These are phyloP conservation scores for Chirona hameri DNA, from an alignment of 2,888 invertebrate species.

Conservation along the genomic window DNA sequence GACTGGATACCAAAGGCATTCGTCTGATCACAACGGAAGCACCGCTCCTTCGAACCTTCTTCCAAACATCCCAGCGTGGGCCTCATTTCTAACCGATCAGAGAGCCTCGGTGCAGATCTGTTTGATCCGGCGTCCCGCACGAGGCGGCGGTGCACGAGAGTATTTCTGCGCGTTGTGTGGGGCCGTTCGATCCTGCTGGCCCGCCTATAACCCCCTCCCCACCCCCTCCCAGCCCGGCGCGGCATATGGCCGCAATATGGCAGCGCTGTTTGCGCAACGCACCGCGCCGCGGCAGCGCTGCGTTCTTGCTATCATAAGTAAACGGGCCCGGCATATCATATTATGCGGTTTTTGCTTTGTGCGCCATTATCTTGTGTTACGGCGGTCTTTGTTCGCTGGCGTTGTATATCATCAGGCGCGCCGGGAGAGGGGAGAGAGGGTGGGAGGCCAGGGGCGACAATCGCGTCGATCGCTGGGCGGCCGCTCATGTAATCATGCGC, in stretches of 20 bases:
- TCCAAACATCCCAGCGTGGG: too few species aligned
- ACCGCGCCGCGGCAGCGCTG: background rate
- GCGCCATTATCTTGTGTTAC: background rate
- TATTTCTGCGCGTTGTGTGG: too few species aligned
- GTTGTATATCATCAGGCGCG: background rate
- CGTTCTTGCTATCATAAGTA: conserved; percentile 1
- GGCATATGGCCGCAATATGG: background rate
- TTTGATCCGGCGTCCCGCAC: too few species aligned
- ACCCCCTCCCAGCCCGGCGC: background rate
- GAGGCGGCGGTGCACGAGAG: too few species aligned
- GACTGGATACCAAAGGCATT: too few species aligned
- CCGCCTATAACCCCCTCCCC: background rate
- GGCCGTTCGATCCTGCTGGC: too few species aligned
- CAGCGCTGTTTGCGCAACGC: background rate
- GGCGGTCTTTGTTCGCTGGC: background rate
- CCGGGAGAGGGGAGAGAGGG: background rate
- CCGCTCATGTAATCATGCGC: background rate
- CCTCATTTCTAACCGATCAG: too few species aligned
- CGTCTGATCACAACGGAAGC: too few species aligned
- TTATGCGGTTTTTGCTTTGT: background rate
- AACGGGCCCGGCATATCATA: background rate
- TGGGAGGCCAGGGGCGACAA: background rate
- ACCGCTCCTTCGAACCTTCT: too few species aligned
- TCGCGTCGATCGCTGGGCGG: background rate
- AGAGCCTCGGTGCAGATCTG: too few species aligned